Percentiles rank a stretch among this genome's conserved stretches.
Conservation (phyloP, 2,797 vertebrate genomes). For the Chelon auratus region DNA sequence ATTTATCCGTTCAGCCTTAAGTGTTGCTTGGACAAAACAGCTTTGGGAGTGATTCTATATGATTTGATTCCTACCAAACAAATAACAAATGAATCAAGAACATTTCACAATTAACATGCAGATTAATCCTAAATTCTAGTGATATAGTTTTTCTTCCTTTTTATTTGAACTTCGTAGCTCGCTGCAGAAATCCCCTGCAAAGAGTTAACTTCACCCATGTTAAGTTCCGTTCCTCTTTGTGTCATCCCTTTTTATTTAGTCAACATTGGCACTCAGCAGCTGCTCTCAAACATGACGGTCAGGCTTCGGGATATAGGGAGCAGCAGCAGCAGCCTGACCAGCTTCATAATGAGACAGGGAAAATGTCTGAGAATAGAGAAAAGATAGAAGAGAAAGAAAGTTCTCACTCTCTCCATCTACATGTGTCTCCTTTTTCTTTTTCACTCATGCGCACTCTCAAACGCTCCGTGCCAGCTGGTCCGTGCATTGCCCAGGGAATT, state of each 20-base stretch:
- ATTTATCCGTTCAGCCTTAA: too few species aligned
- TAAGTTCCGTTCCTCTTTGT: conserved; percentile 14
- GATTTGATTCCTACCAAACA: too few species aligned
- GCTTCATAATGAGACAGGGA: background rate
- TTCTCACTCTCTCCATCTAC: conserved; percentile 19
- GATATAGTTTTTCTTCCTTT: background rate
- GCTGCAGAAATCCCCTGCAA: background rate
- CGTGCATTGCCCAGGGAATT: conserved; percentile 74
- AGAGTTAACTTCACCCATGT: conserved; percentile 5
- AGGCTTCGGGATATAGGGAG: background rate
- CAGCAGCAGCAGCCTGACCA: conserved; percentile 1
- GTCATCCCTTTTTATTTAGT: conserved; percentile 27
- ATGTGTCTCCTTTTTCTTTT: conserved; percentile 32
- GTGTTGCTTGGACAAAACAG: too few species aligned
- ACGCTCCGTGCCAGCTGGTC: conserved; percentile 68
- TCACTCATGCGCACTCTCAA: conserved; percentile 28
- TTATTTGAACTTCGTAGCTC: background rate
- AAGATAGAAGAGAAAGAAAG: background rate
- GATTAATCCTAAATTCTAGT: background rate
- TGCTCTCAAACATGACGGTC: background rate
- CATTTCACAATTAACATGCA: background rate
- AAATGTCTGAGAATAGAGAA: background rate
- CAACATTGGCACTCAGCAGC: conserved; percentile 12
- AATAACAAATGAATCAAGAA: too few species aligned
- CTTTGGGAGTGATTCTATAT: too few species aligned